These are phyloP conservation scores for Allophyes oxyacanthae DNA, from an alignment of 2,888 invertebrate genomes.

Conservation along the genomic window DNA sequence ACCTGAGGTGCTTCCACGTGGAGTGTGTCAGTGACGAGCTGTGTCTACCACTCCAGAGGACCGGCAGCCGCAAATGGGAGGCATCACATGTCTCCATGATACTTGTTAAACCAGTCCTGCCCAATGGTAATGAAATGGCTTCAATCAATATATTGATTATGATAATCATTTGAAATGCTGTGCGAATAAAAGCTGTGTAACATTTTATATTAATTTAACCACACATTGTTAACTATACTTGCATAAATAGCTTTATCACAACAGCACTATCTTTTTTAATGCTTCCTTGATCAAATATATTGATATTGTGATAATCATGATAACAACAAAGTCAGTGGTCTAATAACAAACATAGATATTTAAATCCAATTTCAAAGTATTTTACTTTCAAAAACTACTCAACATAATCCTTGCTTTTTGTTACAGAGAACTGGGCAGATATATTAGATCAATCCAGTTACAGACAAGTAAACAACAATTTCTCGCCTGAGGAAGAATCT, in stretches of 20 bases:
- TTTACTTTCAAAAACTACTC: no score
- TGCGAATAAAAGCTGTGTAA: neutral
- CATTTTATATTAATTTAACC: no score
- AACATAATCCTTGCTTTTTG: slow-evolving; percentile 2
- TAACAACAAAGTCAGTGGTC: neutral
- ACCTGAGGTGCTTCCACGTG: slow-evolving; percentile 93
- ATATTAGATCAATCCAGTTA: slow-evolving; percentile 83
- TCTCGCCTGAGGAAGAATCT: slow-evolving; percentile 81
- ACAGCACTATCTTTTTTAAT: neutral
- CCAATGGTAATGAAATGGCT: slow-evolving; percentile 77
- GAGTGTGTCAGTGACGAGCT: slow-evolving; percentile 92
- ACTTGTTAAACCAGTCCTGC: slow-evolving; percentile 92
- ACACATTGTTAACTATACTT: no score
- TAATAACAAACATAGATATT: neutral
- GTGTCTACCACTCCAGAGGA: slow-evolving; percentile 91
- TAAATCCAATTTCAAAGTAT: neutral
- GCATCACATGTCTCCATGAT: slow-evolving; percentile 93
- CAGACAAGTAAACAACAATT: slow-evolving; percentile 77
- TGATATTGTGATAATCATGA: slow-evolving; percentile 8
- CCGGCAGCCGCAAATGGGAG: slow-evolving; percentile 85
- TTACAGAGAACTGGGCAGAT: slow-evolving; percentile 86
- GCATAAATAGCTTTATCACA: no score
- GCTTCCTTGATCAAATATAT: slow-evolving; percentile 10
- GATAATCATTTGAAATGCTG: no score
- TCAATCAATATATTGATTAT: no score